Evolutionary conservation across 2,797 vertebrate species (phyloP).

Genomic region (Acropternis orthonyx): DNA sequence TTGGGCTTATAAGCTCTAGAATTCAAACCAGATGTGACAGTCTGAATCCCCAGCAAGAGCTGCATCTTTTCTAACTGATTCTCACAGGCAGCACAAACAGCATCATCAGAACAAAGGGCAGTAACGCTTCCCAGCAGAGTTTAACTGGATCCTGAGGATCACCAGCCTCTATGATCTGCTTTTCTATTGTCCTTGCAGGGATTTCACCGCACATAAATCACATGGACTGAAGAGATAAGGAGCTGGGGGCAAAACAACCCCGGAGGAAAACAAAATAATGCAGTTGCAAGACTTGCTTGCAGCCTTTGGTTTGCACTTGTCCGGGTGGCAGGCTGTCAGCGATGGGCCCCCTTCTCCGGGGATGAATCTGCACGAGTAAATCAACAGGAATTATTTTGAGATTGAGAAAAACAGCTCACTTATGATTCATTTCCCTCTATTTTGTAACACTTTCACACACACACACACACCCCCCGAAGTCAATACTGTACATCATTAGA

Average conservation of each 20-base stretch:
- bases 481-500: not conserved
- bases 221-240: not conserved
- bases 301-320: not conserved
- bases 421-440: not conserved
- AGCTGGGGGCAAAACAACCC: not conserved
- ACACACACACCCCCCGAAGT: rapidly evolving
- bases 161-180: not conserved
- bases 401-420: not conserved
- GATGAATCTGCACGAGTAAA: constrained; percentile 41
- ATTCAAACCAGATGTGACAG: constrained; percentile 21
- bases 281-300: not conserved
- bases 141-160: not conserved
- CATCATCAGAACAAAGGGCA: constrained; percentile 28
- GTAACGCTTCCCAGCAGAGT: not conserved
- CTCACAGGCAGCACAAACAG: not conserved
- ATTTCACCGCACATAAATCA: not conserved
- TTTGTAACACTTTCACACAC: not conserved
- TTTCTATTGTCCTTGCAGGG: not conserved
- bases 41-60: not conserved
- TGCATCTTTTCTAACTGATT: not conserved
- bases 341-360: constrained; percentile 19
- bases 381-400: not conserved
- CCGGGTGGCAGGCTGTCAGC: not conserved
- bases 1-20: not conserved
- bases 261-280: not conserved